Evolutionary conservation across 2,113 vertebrate genomes (phyloP), one percentile per base, ranked within the genome.

Genomic region (Dasypus novemcinctus): DNA sequence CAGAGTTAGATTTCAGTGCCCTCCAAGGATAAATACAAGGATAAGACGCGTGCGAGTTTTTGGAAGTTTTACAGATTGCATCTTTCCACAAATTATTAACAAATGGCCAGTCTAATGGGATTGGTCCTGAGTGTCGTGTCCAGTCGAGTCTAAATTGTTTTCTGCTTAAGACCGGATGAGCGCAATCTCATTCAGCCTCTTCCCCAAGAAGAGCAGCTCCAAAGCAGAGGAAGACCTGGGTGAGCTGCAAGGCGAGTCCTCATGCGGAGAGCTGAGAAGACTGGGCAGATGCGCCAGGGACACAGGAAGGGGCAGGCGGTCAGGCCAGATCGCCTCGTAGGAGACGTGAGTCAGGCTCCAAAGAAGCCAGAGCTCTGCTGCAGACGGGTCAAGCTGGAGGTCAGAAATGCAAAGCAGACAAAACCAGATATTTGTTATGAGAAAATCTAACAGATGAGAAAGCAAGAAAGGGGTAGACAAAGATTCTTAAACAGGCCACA

Each of bases 181-280:
- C 15, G 4, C 14, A 17, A 27, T 11, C 29, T 41, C 4, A 25
- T 3, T 1, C 27, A 0, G 15, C 46, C 14, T 17, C 54, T 87
- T 54, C 90, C 61, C 38, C 17, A 49, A 54, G 68, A 54, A 21
- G 5, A 23, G 20, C 11, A 1, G 15, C 2, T 7, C 85, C 57
- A 38, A 57, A 23, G 36, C 49, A 33, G 49, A 27, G 27, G 46
- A 59, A 59, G 0, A 11, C 46, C 46, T 49, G 46, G 46, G 43
- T 6, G 8, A 7, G 20, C 27, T 38, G 23, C 25, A 5, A 17
- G 64, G 83, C 52, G 2, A 52, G 33, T 31, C 17, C 72, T 29
- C 3, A 17, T 2, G 52, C 25, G 3, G 36, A 25, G 27, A 25
- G 0, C 71, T 43, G 21, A 74, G 71, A 74, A 25, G 27, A 43